phyloP scores from a whole-genome alignment of 2,888 invertebrate genomes.

The Minunthozetes semirufus region DNA sequence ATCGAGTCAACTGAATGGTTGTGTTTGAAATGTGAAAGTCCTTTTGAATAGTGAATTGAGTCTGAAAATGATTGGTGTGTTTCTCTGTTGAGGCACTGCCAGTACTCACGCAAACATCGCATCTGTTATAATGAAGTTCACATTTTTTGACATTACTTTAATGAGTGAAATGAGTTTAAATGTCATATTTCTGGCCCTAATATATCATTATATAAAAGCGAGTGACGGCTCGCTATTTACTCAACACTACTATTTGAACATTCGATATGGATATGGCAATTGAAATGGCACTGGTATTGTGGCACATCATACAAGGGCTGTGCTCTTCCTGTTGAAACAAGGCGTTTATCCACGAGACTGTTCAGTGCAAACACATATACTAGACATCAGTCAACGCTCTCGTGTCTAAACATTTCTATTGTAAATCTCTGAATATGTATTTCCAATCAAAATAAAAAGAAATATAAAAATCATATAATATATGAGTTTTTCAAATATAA shows the following conservation, averaged over 20 bases:
- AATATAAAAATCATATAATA: background rate
- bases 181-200: background rate
- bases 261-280: slow-evolving; percentile 10
- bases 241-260: slow-evolving; percentile 7
- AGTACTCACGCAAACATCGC: slow-evolving; percentile 13
- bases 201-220: background rate
- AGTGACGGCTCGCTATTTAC: background rate
- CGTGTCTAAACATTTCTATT: background rate
- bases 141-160: slow-evolving; percentile 20
- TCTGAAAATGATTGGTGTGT: background rate
- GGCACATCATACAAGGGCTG: background rate
- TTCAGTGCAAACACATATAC: too few species aligned
- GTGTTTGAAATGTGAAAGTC: background rate
- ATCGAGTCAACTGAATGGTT: too few species aligned
- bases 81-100: background rate
- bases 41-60: background rate
- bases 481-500: background rate
- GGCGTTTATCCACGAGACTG: background rate
- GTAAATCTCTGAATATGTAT: background rate
- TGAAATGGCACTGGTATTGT: background rate
- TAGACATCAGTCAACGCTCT: background rate
- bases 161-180: slow-evolving; percentile 23
- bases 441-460: background rate
- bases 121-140: slow-evolving; percentile 22
- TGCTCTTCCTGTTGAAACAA: slow-evolving; percentile 12